Base-by-base conservation (phyloP, 2,888 invertebrate genomes). In the Habroteleia sp. region DNA sequence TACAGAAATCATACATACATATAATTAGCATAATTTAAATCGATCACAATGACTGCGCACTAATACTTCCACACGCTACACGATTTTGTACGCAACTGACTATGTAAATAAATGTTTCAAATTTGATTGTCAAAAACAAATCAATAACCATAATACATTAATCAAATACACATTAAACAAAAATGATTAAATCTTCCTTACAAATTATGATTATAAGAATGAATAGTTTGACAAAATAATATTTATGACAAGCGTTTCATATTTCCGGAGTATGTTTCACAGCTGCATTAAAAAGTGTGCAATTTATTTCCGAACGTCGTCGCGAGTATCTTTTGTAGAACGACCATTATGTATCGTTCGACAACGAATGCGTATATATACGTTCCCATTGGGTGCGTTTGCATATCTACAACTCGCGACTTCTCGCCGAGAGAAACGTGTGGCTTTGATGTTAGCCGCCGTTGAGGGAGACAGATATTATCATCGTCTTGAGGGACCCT, bases 401-500 rank as follows among this genome's bases (percentile, higher is more conserved):
- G 80, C 81, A 82, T 85, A 83, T 83, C 82, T 82, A 80, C 81
- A 80, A 81, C 81, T 76, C 80, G 84, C 83, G 84, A 84, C 81
- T 84, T 83, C 81, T 77, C 77, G 77, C 81, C 79, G 78, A 80
- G 77, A 72, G 82, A 79, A 72, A 79, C 78, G 50, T 39, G 56
- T 79, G 65, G 79, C 87, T 88, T 88, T 88, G 87, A 88, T 87
- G 83, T 87, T 77, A 69, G 83, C 87, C 87, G 87, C 84, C 85
- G 83, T 86, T 83, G 84, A 82, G 82, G 84, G 83, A 82, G 86
- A 87, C 87, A 87, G 87, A 87, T 85, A 86, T 87, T 87, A 86
- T 86, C 84, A 80, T 83, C 81, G 77, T 79, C 68, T 72, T 52
- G 65, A 60, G 62, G 71, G 56, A 46, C 54, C 68, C 73, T 65